Base-by-base conservation (phyloP, 1,140 invertebrate species). In the Calosoma granatense region DNA sequence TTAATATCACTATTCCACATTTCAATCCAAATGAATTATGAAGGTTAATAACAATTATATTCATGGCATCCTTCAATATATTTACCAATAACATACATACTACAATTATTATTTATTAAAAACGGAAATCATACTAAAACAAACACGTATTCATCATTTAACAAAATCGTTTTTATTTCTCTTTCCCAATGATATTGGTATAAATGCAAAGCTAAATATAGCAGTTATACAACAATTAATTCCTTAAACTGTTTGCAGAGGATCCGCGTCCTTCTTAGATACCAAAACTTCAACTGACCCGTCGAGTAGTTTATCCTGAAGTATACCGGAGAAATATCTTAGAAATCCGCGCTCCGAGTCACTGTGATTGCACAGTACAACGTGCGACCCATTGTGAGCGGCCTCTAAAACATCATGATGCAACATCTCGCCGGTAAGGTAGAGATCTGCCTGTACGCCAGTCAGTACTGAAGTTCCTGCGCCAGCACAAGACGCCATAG, bases 321-420 rank as follows among this genome's bases (percentile, higher is more conserved):
- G 72, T 39, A 73, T 70, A 1, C 61, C 56, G 14, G 77, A 73
- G 63, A 88, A 87, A 41, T 68, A 61, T 19, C 67, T 72, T 0
- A 98, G 73, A 72, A 85, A 98, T 12, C 92, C 92, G 56, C 95
- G 77, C 73, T 98, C 95, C 1, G 92, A 92, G 72, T 97, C 92
- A n/a, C 86, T 91, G 73, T 98, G 95, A 70, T 97, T 94, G 60
- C 88, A 91, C 15, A 98, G 72, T 62, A 98, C 88, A 0, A 98
- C 93, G 56, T 81, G 80, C 17, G 78, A 80, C 0, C 86, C 85
- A 58, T 75, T 77, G 64, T 93, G 88, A 17, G 82, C 80, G 1
- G 87, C 88, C 65, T 97, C 90, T n/a, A 97, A 74, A 0, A 97
- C 70, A 55, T 97, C 94, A 68, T 98, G 95, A 74, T 98, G 95